These are phyloP conservation scores for Pentalonia nigronervosa DNA, from an alignment of 1,140 invertebrate species.

Conservation along the genomic window DNA sequence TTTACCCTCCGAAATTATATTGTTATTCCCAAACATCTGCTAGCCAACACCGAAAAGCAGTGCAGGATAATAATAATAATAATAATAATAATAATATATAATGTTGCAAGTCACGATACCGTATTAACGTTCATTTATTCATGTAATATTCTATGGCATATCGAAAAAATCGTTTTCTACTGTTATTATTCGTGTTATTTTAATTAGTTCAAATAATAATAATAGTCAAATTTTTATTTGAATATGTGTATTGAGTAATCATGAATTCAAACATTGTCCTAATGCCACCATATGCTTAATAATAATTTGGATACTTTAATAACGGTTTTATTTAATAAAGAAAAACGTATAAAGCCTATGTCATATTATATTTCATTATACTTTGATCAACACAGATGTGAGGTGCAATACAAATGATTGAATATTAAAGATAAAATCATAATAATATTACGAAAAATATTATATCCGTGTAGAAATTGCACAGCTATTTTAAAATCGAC, in stretches of 20 bases:
- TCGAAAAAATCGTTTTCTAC: not conserved
- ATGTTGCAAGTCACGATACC: conserved; percentile 49
- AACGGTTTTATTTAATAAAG: not conserved
- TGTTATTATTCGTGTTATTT: not conserved
- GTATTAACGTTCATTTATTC: conserved; percentile 24
- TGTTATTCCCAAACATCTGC: conserved; percentile 26
- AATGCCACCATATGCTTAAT: not conserved
- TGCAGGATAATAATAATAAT: conserved; percentile 16
- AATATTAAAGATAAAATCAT: not conserved
- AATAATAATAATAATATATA: not conserved
- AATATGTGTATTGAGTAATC: not conserved
- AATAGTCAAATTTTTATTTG: not conserved
- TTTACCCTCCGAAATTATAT: conserved; percentile 3
- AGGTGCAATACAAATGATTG: not conserved
- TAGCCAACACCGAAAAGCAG: not conserved
- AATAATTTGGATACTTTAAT: not conserved
- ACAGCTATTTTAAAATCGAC: too few relatives aligned
- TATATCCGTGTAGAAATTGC: not conserved
- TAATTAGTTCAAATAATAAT: not conserved
- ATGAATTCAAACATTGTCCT: not conserved
- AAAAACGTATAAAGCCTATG: not conserved
- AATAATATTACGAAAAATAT: not conserved
- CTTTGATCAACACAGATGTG: not conserved
- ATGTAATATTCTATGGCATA: not conserved
- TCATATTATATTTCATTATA: not conserved